Evolutionary conservation across 2,888 invertebrate species (phyloP).

Genomic region (Eristalis arbustorum): DNA sequence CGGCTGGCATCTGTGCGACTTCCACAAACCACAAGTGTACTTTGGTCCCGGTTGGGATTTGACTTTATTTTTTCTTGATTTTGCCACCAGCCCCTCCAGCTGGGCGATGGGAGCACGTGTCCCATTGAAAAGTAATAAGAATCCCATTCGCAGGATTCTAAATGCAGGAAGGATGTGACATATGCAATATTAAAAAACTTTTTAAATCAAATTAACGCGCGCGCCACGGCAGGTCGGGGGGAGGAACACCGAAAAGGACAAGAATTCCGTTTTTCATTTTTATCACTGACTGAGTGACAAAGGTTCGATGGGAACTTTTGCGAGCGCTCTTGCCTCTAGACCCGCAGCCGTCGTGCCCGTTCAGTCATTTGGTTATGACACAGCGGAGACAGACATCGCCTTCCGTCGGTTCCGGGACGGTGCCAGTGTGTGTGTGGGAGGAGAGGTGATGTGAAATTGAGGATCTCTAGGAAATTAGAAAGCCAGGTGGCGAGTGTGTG

Average conservation of each 20-base stretch:
- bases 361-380: neutral
- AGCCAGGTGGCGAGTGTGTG: neutral
- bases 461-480: neutral
- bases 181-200: constrained; percentile 22
- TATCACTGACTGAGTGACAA: neutral
- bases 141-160: neutral
- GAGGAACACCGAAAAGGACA: neutral
- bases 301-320: constrained; percentile 5
- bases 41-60: too few relatives aligned
- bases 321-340: neutral
- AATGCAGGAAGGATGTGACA: constrained; percentile 3
- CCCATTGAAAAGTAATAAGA: neutral
- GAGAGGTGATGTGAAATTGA: neutral
- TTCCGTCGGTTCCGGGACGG: neutral
- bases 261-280: neutral
- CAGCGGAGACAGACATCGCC: neutral
- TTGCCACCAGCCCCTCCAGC: neutral
- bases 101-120: neutral
- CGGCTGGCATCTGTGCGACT: neutral
- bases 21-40: neutral
- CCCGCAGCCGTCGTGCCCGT: neutral
- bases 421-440: neutral
- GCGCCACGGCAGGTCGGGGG: neutral
- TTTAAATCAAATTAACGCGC: constrained; percentile 25
- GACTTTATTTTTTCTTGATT: neutral